phyloP scores from a whole-genome alignment of 2,113 vertebrate species.

The Dipodomys merriami region DNA sequence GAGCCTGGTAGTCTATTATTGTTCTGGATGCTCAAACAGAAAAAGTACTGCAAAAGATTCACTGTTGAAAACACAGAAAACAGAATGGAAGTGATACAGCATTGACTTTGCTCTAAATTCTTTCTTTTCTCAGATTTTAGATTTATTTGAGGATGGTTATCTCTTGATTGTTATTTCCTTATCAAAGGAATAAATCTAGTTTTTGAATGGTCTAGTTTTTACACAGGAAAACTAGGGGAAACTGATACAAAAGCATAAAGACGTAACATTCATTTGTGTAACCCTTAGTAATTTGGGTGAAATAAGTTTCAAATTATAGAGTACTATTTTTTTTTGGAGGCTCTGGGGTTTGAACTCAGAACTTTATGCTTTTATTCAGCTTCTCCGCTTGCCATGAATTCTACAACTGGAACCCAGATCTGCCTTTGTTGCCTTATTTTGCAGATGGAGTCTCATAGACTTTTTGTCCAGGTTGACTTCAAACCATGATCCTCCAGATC shows the following conservation, averaged over 20 bases:
- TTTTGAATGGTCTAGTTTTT: conserved; percentile 29
- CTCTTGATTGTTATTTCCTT: neutral
- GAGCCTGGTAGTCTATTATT: neutral
- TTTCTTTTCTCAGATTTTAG: conserved; percentile 1
- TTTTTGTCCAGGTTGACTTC: too few relatives aligned
- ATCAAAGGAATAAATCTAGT: neutral
- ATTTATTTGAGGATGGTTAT: neutral
- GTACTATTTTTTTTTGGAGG: neutral
- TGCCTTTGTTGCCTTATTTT: too few relatives aligned
- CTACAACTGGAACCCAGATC: too few relatives aligned
- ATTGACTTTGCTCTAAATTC: neutral
- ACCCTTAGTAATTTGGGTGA: neutral
- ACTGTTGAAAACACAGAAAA: neutral
- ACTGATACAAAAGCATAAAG: neutral
- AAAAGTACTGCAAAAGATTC: neutral
- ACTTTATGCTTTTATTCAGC: too few relatives aligned
- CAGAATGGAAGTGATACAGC: neutral
- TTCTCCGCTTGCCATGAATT: too few relatives aligned
- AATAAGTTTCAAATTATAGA: neutral
- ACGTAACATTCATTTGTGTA: neutral
- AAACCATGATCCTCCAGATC: too few relatives aligned
- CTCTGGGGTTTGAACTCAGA: too few relatives aligned
- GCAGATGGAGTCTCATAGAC: too few relatives aligned
- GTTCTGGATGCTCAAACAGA: neutral
- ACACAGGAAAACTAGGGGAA: neutral